Conservation (phyloP, 2,888 invertebrate genomes). For the Dendrolimus pini region DNA sequence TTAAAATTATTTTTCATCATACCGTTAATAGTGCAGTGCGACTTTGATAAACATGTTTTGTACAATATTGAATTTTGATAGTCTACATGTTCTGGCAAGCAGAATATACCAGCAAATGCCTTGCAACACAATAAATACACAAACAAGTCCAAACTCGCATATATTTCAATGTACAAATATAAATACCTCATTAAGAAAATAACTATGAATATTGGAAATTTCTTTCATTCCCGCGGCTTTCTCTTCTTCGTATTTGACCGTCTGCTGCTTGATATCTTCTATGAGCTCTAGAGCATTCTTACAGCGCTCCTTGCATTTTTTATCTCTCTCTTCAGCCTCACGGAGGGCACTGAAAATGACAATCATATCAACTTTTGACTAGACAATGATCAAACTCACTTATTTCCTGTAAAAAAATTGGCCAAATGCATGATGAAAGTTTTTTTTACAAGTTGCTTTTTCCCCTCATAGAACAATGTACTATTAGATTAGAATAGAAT, state of each 20-base stretch:
- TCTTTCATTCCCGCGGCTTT: constrained; percentile 29
- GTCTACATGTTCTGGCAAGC: no score
- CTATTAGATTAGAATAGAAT: no score
- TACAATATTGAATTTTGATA: no score
- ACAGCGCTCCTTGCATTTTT: constrained; percentile 29
- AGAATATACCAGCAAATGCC: no score
- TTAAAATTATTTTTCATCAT: no score
- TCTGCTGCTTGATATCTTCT: constrained; percentile 36
- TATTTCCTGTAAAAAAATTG: background rate
- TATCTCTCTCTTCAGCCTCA: constrained; percentile 51
- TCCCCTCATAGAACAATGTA: no score
- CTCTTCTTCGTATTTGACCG: constrained; percentile 31
- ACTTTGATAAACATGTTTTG: no score
- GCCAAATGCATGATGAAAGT: background rate
- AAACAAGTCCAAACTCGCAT: no score
- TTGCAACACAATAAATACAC: no score
- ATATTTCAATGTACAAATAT: no score
- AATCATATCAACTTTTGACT: background rate
- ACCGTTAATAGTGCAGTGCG: no score
- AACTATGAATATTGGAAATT: constrained; percentile 25
- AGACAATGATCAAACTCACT: background rate
- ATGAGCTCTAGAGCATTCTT: constrained; percentile 30
- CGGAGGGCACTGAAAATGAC: constrained; percentile 32
- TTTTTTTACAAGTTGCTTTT: no score
- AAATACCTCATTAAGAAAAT: constrained; percentile 31